Percentiles rank a stretch among this genome's conserved stretches.
Evolutionary conservation across 92 coral and sea anemone genomes (phyloP).

Genomic region (Meandrina meandrites): DNA sequence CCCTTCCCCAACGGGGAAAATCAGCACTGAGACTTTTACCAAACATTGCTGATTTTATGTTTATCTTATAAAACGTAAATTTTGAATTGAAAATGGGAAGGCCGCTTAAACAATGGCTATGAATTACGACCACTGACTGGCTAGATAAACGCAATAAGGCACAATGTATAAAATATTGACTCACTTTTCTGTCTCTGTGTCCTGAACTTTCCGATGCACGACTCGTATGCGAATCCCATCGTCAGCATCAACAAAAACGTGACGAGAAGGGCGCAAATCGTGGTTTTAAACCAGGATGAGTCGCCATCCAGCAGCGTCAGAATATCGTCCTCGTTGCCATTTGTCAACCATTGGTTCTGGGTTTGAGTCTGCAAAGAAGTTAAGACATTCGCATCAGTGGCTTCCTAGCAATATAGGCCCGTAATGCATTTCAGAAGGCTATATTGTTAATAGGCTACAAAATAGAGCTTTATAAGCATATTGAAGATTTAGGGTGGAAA

Average conservation of each 20-base stretch:
- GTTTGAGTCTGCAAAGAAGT: neutral
- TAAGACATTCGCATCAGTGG: neutral
- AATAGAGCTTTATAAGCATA: no score
- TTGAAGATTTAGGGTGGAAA: no score
- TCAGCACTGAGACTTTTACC: no score
- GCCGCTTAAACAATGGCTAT: no score
- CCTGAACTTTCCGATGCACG: neutral
- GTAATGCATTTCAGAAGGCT: neutral
- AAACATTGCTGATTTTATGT: no score
- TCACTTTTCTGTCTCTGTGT: neutral
- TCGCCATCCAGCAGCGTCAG: conserved; percentile 13
- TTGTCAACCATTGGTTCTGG: neutral
- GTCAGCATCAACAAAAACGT: neutral
- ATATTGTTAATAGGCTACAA: neutral
- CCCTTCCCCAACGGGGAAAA: no score
- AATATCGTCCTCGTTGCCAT: neutral
- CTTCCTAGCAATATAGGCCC: neutral
- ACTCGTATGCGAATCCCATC: conserved; percentile 7
- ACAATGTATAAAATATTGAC: neutral
- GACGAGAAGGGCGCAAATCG: neutral
- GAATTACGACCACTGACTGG: no score
- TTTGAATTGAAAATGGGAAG: no score
- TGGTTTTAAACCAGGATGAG: neutral
- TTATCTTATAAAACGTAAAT: no score
- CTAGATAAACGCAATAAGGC: no score